Conservation (phyloP, 2,113 vertebrate species). For the Oceanites oceanicus region DNA sequence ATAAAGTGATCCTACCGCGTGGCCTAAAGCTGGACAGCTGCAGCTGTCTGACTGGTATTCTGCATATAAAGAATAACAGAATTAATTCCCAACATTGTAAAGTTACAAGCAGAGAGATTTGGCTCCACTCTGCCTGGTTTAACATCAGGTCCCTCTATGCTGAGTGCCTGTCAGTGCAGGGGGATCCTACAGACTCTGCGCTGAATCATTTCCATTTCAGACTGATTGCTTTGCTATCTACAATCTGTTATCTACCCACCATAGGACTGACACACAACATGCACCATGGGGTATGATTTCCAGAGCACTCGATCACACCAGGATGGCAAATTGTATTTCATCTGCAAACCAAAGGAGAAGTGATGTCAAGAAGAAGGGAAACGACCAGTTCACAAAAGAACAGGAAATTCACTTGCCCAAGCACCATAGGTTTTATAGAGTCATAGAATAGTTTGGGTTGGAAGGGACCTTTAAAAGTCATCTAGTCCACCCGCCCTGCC, state of each 20-base stretch:
- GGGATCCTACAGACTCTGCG: constrained; percentile 51
- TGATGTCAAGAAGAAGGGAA: constrained; percentile 20
- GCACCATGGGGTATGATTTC: constrained; percentile 94
- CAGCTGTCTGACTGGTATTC: neutral
- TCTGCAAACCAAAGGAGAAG: constrained; percentile 76
- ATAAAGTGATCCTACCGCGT: neutral
- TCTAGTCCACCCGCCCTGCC: too few relatives aligned
- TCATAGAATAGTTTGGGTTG: too few relatives aligned
- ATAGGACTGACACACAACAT: constrained; percentile 93
- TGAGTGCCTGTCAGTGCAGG: constrained; percentile 47
- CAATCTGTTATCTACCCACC: constrained; percentile 79
- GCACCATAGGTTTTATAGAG: neutral
- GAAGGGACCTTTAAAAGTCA: too few relatives aligned
- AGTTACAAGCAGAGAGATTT: constrained; percentile 8
- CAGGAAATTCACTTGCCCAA: neutral
- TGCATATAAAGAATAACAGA: neutral
- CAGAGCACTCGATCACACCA: constrained; percentile 98
- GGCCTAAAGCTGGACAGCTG: neutral
- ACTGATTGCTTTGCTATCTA: constrained; percentile 30
- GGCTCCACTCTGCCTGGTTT: neutral
- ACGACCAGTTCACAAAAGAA: neutral
- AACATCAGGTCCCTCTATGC: constrained; percentile 15
- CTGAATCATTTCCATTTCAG: constrained; percentile 67
- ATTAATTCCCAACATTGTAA: neutral
- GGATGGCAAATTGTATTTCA: constrained; percentile 96